phyloP scores from a whole-genome alignment of 92 coral and sea anemone genomes.

The Parazoanthus swiftii region DNA sequence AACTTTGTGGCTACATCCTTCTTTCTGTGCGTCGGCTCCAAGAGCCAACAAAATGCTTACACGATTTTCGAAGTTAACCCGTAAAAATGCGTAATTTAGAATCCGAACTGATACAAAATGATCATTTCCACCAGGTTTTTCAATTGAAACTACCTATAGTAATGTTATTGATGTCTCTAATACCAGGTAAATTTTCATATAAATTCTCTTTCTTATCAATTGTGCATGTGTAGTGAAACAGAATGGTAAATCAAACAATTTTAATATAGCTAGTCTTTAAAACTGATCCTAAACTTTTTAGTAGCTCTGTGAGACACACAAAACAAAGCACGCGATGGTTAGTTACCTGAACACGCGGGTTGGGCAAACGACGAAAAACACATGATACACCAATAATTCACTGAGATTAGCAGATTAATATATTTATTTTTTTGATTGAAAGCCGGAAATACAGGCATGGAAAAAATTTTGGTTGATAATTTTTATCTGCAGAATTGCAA shows the following conservation, averaged over 20 bases:
- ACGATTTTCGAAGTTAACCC: not conserved
- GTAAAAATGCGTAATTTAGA: not conserved
- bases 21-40: not conserved
- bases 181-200: not conserved
- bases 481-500: not conserved
- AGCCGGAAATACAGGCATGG: constrained; percentile 40
- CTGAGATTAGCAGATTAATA: constrained; percentile 30
- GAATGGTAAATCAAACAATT: not conserved
- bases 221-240: no score
- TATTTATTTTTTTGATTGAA: constrained; percentile 19
- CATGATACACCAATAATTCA: constrained; percentile 14
- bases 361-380: not conserved
- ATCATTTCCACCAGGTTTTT: not conserved
- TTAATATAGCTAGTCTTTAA: not conserved
- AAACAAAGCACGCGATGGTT: not conserved
- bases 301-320: not conserved
- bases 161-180: not conserved
- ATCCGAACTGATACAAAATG: not conserved
- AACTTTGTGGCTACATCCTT: not conserved
- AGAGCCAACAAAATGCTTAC: not conserved
- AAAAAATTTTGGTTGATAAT: not conserved
- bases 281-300: not conserved
- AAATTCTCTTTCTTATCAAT: no score
- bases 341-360: not conserved
- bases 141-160: not conserved